phyloP scores from a whole-genome alignment of 2,797 vertebrate genomes.

The Anguilla pacifica region DNA sequence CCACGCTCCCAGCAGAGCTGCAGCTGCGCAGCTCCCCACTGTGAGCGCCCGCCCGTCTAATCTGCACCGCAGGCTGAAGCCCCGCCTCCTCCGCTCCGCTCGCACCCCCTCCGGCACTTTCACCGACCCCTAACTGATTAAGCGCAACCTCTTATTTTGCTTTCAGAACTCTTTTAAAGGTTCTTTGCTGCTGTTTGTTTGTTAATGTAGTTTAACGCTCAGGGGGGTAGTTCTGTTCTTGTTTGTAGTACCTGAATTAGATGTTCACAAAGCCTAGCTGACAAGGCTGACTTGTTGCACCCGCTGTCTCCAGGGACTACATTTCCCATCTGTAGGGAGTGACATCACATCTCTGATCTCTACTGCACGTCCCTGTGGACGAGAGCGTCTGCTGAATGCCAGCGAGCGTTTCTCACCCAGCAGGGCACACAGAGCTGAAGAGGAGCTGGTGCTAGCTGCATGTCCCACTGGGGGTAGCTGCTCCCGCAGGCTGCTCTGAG shows the following conservation, averaged over 20 bases:
- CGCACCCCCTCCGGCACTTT: not conserved
- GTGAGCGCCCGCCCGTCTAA: not conserved
- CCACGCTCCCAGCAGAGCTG: not conserved
- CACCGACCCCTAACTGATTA: not conserved
- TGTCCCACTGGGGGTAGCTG: not conserved
- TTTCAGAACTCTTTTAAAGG: not conserved
- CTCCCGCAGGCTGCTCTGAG: not conserved
- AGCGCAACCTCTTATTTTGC: not conserved
- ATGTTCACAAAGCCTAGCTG: not conserved
- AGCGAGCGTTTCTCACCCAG: not conserved
- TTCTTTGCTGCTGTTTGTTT: not conserved
- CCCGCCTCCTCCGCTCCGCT: too few species aligned
- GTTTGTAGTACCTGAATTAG: not conserved
- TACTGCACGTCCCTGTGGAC: not conserved
- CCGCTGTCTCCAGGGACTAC: too few species aligned
- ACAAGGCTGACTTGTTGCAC: not conserved
- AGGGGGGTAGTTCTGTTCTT: not conserved
- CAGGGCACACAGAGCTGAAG: not conserved
- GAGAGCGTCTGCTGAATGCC: not conserved
- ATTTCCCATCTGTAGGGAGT: not conserved
- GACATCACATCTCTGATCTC: not conserved
- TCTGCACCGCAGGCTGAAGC: not conserved
- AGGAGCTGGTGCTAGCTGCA: not conserved
- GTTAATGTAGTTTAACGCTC: not conserved
- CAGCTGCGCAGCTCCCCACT: not conserved